Conservation (phyloP, 2,888 invertebrate species). For the Meiosimyza platycephala region DNA sequence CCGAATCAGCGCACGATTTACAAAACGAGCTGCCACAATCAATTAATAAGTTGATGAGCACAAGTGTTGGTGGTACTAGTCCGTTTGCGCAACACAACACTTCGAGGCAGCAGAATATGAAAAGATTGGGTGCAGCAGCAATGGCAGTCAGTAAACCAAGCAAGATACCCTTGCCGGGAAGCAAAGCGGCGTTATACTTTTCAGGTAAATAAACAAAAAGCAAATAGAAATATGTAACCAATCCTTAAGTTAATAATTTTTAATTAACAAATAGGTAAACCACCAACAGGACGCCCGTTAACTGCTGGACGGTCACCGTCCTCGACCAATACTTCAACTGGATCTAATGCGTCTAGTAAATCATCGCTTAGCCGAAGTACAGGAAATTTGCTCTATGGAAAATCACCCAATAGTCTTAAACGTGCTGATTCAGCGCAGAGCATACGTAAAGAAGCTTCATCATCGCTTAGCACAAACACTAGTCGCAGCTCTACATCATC, state of each 20-base stretch:
- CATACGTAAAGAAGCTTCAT: slow-evolving; percentile 61
- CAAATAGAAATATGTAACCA: too few relatives aligned
- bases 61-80: slow-evolving; percentile 60
- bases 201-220: slow-evolving; percentile 41
- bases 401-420: slow-evolving; percentile 63
- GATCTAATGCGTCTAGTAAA: slow-evolving; percentile 59
- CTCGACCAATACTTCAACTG: slow-evolving; percentile 54
- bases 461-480: slow-evolving; percentile 56
- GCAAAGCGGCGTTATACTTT: slow-evolving; percentile 65
- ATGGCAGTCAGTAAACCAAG: slow-evolving; percentile 71
- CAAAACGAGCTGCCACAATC: slow-evolving; percentile 44
- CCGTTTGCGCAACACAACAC: slow-evolving; percentile 49
- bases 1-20: slow-evolving; percentile 73
- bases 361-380: slow-evolving; percentile 66
- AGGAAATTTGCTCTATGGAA: slow-evolving; percentile 59
- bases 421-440: slow-evolving; percentile 71
- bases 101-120: not conserved
- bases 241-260: not conserved
- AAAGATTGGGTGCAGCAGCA: slow-evolving; percentile 8
- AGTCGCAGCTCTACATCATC: slow-evolving; percentile 65
- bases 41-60: slow-evolving; percentile 53
- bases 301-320: slow-evolving; percentile 58
- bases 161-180: slow-evolving; percentile 77
- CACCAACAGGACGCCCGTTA: slow-evolving; percentile 67
- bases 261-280: slow-evolving; percentile 67